These are phyloP conservation scores for Andrena bucephala DNA, from an alignment of 2,888 invertebrate species.

Conservation along the genomic window DNA sequence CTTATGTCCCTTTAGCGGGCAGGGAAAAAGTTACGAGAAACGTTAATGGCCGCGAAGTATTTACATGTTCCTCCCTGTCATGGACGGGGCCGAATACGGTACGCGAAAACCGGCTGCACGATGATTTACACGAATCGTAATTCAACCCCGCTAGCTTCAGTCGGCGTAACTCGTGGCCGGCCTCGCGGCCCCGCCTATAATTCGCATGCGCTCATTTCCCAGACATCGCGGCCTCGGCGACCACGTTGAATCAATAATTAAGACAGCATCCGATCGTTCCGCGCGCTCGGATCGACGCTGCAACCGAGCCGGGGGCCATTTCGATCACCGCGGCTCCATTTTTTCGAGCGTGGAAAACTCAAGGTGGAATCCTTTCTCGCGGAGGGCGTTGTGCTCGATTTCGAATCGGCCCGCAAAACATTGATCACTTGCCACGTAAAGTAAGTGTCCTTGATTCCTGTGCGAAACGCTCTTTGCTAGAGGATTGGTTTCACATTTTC, in stretches of 20 bases:
- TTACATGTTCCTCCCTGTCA: slow-evolving; percentile 43
- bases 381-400: background rate
- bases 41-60: slow-evolving; percentile 56
- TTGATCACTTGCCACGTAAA: background rate
- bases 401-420: background rate
- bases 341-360: background rate
- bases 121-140: slow-evolving; percentile 64
- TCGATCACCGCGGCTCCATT: slow-evolving; percentile 12
- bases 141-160: slow-evolving; percentile 58
- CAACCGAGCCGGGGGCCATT: slow-evolving; percentile 5
- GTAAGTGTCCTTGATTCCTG: too few species aligned
- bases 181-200: slow-evolving; percentile 66
- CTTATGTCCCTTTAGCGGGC: slow-evolving; percentile 52
- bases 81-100: slow-evolving; percentile 31
- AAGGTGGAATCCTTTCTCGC: background rate
- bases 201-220: slow-evolving; percentile 70
- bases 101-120: slow-evolving; percentile 45
- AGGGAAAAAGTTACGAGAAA: slow-evolving; percentile 51
- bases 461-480: too few species aligned
- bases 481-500: too few species aligned
- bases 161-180: slow-evolving; percentile 55
- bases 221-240: slow-evolving; percentile 62
- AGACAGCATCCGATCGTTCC: slow-evolving; percentile 60
- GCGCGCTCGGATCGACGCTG: slow-evolving; percentile 23
- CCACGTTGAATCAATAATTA: slow-evolving; percentile 68